A percentile compares a stretch with the other conserved stretches of the same genome.
These are phyloP conservation scores for Halcyon chelicuti DNA, from an alignment of 2,797 vertebrate genomes.

Conservation along the genomic window DNA sequence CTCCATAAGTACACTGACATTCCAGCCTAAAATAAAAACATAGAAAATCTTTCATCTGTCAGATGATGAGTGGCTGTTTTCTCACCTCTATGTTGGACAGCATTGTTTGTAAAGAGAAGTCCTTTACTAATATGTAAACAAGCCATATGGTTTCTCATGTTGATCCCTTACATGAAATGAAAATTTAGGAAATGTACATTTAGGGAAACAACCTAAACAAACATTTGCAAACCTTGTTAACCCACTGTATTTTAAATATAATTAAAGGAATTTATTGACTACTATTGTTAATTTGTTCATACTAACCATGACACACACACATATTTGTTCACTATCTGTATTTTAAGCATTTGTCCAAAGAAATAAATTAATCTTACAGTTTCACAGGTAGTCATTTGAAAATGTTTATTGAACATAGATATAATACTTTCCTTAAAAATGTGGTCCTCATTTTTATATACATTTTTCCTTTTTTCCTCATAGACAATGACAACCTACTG, in stretches of 20 bases:
- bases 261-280: background rate
- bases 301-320: background rate
- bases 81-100: background rate
- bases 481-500: background rate
- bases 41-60: background rate
- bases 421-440: background rate
- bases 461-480: background rate
- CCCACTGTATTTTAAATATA: background rate
- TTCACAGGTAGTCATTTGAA: background rate
- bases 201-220: background rate
- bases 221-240: background rate
- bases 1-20: background rate
- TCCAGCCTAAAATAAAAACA: background rate
- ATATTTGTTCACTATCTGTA: background rate
- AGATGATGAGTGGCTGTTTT: background rate
- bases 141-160: background rate
- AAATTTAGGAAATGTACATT: background rate
- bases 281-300: background rate
- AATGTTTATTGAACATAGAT: background rate
- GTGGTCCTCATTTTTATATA: background rate
- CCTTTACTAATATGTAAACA: background rate
- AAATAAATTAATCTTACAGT: background rate
- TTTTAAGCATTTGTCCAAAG: background rate
- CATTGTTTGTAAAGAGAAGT: background rate
- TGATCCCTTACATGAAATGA: background rate